Conservation (phyloP, 2,888 invertebrate species). For the Pyrgus malvae region DNA sequence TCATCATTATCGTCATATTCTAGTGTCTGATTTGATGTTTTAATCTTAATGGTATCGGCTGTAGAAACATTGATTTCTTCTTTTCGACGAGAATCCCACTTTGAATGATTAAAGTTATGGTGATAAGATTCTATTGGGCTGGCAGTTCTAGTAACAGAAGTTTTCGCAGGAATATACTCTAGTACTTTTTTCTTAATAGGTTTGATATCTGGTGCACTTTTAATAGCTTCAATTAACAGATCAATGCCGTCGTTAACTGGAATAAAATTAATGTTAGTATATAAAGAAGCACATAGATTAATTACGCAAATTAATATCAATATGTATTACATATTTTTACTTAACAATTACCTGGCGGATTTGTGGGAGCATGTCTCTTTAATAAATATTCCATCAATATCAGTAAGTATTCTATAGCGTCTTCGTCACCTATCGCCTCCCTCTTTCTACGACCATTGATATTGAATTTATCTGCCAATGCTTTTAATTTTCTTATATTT, state of each 20-base stretch:
- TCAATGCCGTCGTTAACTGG: constrained; percentile 57
- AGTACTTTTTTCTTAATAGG: constrained; percentile 41
- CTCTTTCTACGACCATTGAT: constrained; percentile 48
- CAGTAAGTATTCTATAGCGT: constrained; percentile 60
- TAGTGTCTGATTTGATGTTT: not conserved
- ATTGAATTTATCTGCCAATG: constrained; percentile 48
- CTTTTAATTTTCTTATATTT: constrained; percentile 58
- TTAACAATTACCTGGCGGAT: constrained; percentile 52
- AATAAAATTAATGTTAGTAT: too few species aligned
- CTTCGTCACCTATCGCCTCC: constrained; percentile 43
- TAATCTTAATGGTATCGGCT: not conserved
- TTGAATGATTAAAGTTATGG: not conserved
- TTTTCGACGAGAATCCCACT: too few species aligned
- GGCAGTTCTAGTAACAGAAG: not conserved
- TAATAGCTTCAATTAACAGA: constrained; percentile 63
- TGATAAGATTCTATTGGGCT: not conserved
- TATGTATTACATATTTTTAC: not conserved
- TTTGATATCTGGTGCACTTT: constrained; percentile 64
- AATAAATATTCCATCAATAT: constrained; percentile 64
- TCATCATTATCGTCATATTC: constrained; percentile 25
- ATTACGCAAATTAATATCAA: too few species aligned
- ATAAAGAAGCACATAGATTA: too few species aligned
- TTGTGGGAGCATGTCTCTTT: constrained; percentile 50
- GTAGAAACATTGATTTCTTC: not conserved
- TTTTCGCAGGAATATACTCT: not conserved